Conservation (phyloP, 2,797 vertebrate species). For the Phaenicophaeus curvirostris region DNA sequence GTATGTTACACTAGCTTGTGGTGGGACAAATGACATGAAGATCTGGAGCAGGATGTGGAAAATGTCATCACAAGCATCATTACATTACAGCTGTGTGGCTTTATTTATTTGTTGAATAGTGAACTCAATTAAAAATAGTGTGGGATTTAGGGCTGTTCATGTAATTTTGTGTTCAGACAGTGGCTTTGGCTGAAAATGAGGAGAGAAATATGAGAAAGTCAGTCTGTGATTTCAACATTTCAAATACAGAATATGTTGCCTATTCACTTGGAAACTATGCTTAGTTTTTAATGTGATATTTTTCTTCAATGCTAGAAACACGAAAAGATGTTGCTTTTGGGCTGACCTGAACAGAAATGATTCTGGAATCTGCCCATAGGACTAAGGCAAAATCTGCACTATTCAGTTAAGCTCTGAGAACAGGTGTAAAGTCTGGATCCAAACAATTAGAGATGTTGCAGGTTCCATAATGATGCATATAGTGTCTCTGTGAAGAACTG, state of each 20-base stretch:
- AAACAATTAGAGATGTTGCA: background rate
- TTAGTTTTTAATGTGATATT: background rate
- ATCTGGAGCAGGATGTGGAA: conserved; percentile 51
- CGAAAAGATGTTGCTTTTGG: background rate
- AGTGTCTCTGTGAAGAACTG: background rate
- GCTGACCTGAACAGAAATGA: background rate
- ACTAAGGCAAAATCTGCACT: background rate
- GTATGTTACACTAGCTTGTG: background rate
- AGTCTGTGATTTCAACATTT: conserved; percentile 1
- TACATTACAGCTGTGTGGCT: conserved; percentile 21
- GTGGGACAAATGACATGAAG: conserved; percentile 16
- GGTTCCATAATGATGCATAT: rapidly evolving
- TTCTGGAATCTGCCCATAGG: background rate
- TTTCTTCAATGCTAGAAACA: background rate
- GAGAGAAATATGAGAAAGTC: background rate
- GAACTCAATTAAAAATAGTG: conserved; percentile 21
- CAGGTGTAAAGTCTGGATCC: background rate
- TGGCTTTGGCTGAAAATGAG: conserved; percentile 44
- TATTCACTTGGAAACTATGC: background rate
- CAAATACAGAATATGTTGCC: background rate
- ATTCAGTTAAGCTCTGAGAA: background rate
- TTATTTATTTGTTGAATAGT: conserved; percentile 54
- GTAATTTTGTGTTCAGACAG: background rate
- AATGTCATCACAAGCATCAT: conserved; percentile 46
- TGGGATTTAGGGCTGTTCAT: conserved; percentile 31